phyloP scores from a whole-genome alignment of 1,140 invertebrate species.

The Drosophila paulistorum region DNA sequence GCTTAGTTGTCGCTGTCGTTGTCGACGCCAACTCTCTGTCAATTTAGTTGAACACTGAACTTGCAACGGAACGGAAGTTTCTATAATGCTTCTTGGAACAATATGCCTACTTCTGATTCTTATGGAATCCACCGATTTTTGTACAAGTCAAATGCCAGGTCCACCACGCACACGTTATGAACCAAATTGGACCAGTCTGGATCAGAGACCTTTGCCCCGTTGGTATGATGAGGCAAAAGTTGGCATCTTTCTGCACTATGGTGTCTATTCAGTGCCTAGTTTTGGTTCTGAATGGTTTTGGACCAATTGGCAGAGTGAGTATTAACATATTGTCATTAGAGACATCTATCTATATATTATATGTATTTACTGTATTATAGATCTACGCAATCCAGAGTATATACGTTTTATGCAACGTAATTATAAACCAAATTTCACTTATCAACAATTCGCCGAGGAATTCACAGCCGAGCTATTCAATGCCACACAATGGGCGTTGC shows the following conservation, averaged over 20 bases:
- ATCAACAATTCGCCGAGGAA: constrained; percentile 93
- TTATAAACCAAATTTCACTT: constrained; percentile 91
- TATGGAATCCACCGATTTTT: background rate
- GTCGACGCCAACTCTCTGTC: background rate
- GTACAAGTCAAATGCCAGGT: constrained; percentile 35
- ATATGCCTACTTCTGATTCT: background rate
- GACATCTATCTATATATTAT: too few species aligned
- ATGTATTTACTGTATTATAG: constrained; percentile 2
- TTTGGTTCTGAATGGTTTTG: constrained; percentile 95
- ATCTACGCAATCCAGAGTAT: constrained; percentile 73
- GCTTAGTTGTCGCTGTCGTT: background rate
- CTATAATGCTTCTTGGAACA: background rate
- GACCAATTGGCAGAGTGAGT: constrained; percentile 88
- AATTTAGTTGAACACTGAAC: constrained; percentile 5
- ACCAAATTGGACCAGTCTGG: constrained; percentile 93
- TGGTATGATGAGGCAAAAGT: constrained; percentile 97
- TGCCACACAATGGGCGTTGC: constrained; percentile 89
- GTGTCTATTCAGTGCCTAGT: constrained; percentile 94
- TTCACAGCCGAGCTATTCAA: constrained; percentile 94
- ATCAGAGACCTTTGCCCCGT: constrained; percentile 90
- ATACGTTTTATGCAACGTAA: constrained; percentile 89
- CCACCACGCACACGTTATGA: constrained; percentile 83
- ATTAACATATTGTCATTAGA: too few species aligned
- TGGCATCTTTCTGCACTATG: constrained; percentile 97
- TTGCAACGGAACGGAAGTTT: background rate